These are phyloP conservation scores for Oncorhynchus mykiss DNA, from an alignment of 2,113 vertebrate genomes.

Conservation along the genomic window DNA sequence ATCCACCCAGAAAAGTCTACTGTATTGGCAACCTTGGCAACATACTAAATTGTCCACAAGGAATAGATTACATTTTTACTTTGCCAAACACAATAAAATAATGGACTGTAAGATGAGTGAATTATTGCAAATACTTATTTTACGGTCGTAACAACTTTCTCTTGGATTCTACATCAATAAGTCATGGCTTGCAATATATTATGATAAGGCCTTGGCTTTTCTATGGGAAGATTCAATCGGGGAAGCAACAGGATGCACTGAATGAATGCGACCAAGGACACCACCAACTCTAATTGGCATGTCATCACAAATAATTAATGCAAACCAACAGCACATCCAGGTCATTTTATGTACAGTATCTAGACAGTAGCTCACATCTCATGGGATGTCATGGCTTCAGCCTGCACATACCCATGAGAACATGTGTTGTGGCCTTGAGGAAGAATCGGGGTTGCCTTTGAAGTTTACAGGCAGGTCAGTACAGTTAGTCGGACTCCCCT, in stretches of 20 bases:
- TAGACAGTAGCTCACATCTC: neutral
- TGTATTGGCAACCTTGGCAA: neutral
- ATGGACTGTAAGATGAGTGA: too few species aligned
- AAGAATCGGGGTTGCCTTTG: neutral
- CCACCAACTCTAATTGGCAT: neutral
- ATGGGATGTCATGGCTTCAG: neutral
- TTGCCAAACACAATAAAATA: too few species aligned
- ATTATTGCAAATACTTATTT: too few species aligned
- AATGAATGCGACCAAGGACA: too few species aligned
- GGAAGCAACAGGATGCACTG: too few species aligned
- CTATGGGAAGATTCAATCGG: too few species aligned
- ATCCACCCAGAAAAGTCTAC: neutral
- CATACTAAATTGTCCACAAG: neutral
- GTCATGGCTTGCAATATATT: too few species aligned
- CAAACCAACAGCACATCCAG: neutral
- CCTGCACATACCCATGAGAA: neutral
- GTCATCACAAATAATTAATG: neutral
- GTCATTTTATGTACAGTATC: neutral
- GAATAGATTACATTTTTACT: too few species aligned
- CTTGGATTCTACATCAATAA: too few species aligned
- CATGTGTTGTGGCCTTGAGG: neutral
- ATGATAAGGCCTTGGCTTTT: too few species aligned
- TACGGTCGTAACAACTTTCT: too few species aligned
- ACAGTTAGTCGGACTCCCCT: neutral
- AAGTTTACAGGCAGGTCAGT: constrained; percentile 7